Conservation (phyloP, 2,113 vertebrate species). For the Platichthys stellatus region DNA sequence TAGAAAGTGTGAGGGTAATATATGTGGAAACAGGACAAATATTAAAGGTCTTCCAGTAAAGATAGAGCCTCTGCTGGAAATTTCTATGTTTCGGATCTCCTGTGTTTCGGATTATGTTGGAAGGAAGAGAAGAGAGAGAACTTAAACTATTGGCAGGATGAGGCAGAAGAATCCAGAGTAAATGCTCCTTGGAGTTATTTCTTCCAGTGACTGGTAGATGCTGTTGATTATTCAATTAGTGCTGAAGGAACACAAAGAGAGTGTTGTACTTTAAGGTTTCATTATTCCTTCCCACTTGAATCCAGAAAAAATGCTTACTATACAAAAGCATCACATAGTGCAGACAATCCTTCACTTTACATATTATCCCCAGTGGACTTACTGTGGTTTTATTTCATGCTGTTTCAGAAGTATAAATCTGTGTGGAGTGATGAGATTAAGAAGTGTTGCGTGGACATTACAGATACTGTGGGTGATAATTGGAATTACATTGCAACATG, state of each 20-base stretch:
- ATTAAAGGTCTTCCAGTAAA: neutral
- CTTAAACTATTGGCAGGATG: neutral
- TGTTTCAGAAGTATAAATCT: constrained; percentile 14
- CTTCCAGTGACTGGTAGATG: constrained; percentile 29
- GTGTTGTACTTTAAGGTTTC: constrained; percentile 29
- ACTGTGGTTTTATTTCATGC: neutral
- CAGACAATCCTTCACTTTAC: neutral
- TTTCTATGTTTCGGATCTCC: neutral
- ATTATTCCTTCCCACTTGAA: neutral
- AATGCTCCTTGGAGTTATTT: constrained; percentile 4
- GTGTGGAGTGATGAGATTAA: neutral
- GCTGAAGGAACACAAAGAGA: constrained; percentile 29
- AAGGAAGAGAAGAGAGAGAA: neutral
- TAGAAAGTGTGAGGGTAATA: neutral
- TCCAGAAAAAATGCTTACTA: constrained; percentile 25
- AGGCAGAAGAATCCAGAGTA: constrained; percentile 9
- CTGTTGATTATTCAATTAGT: constrained; percentile 51
- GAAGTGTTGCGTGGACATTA: neutral
- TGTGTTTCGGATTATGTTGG: neutral
- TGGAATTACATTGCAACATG: neutral
- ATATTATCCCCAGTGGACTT: constrained; percentile 2
- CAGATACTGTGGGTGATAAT: neutral
- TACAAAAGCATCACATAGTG: constrained; percentile 1
- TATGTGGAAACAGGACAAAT: neutral
- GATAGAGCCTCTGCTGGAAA: neutral